A percentile compares a stretch with the other conserved stretches of the same genome.
phyloP scores from a whole-genome alignment of 2,888 invertebrate genomes.

The Leptopilina syphax region DNA sequence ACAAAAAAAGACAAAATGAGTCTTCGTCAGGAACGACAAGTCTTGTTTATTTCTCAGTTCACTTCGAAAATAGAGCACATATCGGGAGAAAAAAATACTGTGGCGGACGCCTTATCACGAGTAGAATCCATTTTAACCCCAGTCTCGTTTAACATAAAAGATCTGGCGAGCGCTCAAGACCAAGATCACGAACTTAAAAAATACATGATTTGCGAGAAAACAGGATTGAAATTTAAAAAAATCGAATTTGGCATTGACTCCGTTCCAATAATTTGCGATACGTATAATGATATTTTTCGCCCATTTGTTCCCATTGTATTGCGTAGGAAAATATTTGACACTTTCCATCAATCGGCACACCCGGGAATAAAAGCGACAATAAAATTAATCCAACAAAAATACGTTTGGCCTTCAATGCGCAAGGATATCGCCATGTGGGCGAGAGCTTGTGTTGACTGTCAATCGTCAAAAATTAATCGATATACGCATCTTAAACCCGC shows the following conservation, averaged over 20 bases:
- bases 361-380: too few species aligned
- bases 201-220: background rate
- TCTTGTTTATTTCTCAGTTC: background rate
- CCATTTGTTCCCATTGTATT: slow-evolving; percentile 38
- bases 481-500: slow-evolving; percentile 62
- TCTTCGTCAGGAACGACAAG: background rate
- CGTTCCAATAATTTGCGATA: background rate
- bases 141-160: background rate
- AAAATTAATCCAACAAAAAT: slow-evolving; percentile 52
- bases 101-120: background rate
- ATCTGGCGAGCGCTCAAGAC: background rate
- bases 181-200: background rate
- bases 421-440: slow-evolving; percentile 65
- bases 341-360: slow-evolving; percentile 56
- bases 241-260: background rate
- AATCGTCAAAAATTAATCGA: slow-evolving; percentile 64
- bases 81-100: background rate
- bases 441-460: slow-evolving; percentile 64
- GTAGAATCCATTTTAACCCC: background rate
- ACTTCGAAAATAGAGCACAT: background rate
- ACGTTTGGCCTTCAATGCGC: slow-evolving; percentile 68
- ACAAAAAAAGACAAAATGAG: background rate
- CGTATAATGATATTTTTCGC: background rate
- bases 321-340: slow-evolving; percentile 40
- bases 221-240: background rate